Percentiles rank a stretch among this genome's conserved stretches.
Evolutionary conservation across 2,888 invertebrate genomes (phyloP).

Genomic region (Cyclophora punctaria): DNA sequence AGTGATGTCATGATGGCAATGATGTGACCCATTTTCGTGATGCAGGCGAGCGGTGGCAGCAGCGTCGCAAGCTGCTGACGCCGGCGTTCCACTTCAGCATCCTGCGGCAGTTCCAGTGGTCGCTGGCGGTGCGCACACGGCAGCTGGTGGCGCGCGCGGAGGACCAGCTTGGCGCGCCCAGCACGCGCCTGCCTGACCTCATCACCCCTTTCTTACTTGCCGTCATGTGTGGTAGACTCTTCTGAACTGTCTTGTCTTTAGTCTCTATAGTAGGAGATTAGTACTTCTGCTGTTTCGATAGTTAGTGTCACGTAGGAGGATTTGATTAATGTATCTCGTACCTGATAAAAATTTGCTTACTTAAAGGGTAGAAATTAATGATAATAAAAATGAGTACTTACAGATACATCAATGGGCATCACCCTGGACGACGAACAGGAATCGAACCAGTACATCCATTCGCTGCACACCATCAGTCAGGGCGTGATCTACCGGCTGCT

Average conservation of each 20-base stretch:
- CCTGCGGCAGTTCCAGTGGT: slow-evolving; percentile 35
- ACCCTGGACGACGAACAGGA: slow-evolving; percentile 42
- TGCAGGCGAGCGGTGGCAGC: slow-evolving; percentile 48
- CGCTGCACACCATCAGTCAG: slow-evolving; percentile 39
- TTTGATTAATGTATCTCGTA: too few species aligned
- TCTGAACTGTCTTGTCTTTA: too few species aligned
- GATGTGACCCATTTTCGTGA: too few species aligned
- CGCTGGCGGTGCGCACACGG: slow-evolving; percentile 39
- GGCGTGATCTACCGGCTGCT: slow-evolving; percentile 1
- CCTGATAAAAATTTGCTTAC: too few species aligned
- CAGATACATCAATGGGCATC: slow-evolving; percentile 70
- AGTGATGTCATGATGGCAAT: too few species aligned
- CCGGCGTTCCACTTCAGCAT: slow-evolving; percentile 54
- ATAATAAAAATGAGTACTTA: too few species aligned
- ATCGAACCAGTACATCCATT: slow-evolving; percentile 46
- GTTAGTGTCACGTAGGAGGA: too few species aligned
- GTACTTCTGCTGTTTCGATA: too few species aligned
- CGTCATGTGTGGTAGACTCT: too few species aligned
- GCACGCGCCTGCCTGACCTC: slow-evolving; percentile 46
- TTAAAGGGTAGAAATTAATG: too few species aligned
- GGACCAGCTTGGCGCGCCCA: slow-evolving; percentile 12
- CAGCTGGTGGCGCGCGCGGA: slow-evolving; percentile 22
- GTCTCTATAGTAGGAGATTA: too few species aligned
- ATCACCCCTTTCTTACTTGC: too few species aligned
- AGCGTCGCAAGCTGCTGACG: slow-evolving; percentile 42